Evolutionary conservation across 2,888 invertebrate genomes (phyloP).

Genomic region (Octodonta nipae): DNA sequence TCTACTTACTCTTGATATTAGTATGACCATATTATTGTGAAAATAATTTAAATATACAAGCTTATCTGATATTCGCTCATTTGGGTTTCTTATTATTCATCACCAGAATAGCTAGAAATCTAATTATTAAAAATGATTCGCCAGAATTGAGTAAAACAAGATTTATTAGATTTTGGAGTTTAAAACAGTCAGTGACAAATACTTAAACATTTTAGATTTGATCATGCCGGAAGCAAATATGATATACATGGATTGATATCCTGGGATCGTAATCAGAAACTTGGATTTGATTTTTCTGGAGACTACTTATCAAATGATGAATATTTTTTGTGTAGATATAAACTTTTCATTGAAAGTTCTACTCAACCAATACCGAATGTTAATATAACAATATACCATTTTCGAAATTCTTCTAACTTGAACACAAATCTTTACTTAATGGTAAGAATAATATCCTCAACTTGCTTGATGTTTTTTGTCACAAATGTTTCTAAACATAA

Average conservation of each 20-base stretch:
- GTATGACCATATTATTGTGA: too few relatives aligned
- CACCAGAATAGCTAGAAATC: too few relatives aligned
- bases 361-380: slow-evolving; percentile 45
- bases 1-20: too few relatives aligned
- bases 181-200: slow-evolving; percentile 6
- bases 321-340: slow-evolving; percentile 37
- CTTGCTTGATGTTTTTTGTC: neutral
- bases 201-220: slow-evolving; percentile 36
- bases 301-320: slow-evolving; percentile 37
- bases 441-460: slow-evolving; percentile 30
- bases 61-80: too few relatives aligned
- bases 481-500: slow-evolving; percentile 1
- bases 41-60: too few relatives aligned
- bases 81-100: too few relatives aligned
- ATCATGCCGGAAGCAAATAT: slow-evolving; percentile 39
- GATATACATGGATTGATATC: slow-evolving; percentile 40
- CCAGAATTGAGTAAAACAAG: too few relatives aligned
- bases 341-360: slow-evolving; percentile 43
- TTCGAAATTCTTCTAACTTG: slow-evolving; percentile 37
- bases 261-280: slow-evolving; percentile 47
- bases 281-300: slow-evolving; percentile 42
- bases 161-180: too few relatives aligned
- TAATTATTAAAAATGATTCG: too few relatives aligned
- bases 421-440: slow-evolving; percentile 41
- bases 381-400: slow-evolving; percentile 42